Conservation (phyloP, 2,113 vertebrate genomes). For the Mus pahari region DNA sequence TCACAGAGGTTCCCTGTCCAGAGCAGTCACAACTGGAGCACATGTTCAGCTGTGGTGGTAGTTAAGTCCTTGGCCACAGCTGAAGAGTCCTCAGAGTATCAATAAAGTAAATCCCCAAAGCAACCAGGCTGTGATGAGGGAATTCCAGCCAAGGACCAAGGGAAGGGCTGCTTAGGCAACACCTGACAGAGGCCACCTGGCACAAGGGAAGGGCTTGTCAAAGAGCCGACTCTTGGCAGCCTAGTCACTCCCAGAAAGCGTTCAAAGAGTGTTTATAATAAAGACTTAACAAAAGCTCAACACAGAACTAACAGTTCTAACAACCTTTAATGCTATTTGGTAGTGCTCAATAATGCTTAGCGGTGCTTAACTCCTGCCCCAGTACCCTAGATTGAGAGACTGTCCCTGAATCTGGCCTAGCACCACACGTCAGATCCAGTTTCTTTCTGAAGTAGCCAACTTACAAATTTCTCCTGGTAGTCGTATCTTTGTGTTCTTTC, state of each 20-base stretch:
- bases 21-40: not conserved
- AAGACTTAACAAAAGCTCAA: not conserved
- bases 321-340: not conserved
- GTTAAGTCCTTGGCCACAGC: not conserved
- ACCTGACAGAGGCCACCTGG: not conserved
- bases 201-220: not conserved
- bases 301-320: not conserved
- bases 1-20: too few species aligned
- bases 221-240: not conserved
- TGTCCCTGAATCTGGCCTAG: not conserved
- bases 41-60: not conserved
- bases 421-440: not conserved
- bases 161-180: not conserved
- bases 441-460: not conserved
- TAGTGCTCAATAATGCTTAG: not conserved
- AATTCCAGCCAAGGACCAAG: not conserved
- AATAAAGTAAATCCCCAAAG: not conserved
- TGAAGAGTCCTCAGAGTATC: not conserved
- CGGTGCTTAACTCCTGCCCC: not conserved
- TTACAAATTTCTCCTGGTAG: not conserved
- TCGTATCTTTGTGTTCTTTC: not conserved
- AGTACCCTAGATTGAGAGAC: not conserved
- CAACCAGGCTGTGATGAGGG: not conserved
- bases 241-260: not conserved
- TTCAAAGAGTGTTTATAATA: not conserved